A percentile compares a stretch with the other conserved stretches of the same genome.
These are phyloP conservation scores for Drosophila novamexicana DNA, from an alignment of 1,140 invertebrate species.

Conservation along the genomic window DNA sequence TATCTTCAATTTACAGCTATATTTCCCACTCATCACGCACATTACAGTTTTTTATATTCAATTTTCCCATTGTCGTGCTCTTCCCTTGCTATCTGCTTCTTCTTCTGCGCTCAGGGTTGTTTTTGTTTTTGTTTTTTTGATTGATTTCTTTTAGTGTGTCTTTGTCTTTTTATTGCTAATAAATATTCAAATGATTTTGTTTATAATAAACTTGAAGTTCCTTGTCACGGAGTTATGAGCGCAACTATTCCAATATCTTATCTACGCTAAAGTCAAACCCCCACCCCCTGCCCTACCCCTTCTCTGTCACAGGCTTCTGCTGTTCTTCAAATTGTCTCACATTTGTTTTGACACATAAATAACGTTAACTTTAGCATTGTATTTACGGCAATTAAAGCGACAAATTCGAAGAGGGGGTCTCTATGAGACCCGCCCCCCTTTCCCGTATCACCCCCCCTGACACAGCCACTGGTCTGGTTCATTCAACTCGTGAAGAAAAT, in stretches of 20 bases:
- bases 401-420: conserved; percentile 15
- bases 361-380: conserved; percentile 32
- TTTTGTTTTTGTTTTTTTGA: conserved; percentile 39
- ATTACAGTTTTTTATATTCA: conserved; percentile 22
- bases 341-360: conserved; percentile 28
- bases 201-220: conserved; percentile 74
- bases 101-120: conserved; percentile 47
- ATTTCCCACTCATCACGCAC: conserved; percentile 54
- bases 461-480: conserved; percentile 35
- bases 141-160: conserved; percentile 53
- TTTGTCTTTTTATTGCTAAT: conserved; percentile 36
- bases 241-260: conserved; percentile 8
- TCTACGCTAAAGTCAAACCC: not conserved
- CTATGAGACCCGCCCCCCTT: not conserved
- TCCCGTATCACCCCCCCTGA: not conserved
- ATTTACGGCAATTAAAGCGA: conserved; percentile 43
- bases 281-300: not conserved
- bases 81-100: conserved; percentile 8
- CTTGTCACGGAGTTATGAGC: conserved; percentile 26
- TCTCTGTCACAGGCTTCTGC: not conserved
- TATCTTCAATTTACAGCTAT: conserved; percentile 15
- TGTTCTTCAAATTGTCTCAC: conserved; percentile 19
- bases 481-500: conserved; percentile 54
- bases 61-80: conserved; percentile 23
- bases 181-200: conserved; percentile 79